A percentile compares a stretch with the other conserved stretches of the same genome.
Conservation (phyloP, 2,113 vertebrate species). For the Bubalus kerabau region DNA sequence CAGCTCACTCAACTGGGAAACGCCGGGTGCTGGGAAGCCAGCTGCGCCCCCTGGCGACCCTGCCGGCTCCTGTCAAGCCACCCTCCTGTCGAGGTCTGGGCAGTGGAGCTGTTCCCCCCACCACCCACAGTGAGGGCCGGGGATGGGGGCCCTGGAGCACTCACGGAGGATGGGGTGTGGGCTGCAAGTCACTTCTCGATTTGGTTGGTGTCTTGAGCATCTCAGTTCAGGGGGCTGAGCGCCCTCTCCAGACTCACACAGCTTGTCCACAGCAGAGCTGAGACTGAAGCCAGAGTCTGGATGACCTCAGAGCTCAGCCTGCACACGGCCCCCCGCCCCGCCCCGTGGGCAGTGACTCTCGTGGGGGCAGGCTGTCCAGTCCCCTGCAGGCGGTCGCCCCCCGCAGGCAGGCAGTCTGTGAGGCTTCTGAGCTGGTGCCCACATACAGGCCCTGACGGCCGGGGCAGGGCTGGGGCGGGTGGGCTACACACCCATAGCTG, state of each 20-base stretch:
- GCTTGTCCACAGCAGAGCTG: accelerated
- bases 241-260: background rate
- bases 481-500: accelerated
- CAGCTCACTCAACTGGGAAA: accelerated
- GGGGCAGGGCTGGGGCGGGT: accelerated
- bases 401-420: accelerated
- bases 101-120: accelerated
- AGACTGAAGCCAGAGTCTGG: background rate
- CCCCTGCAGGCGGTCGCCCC: background rate
- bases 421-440: background rate
- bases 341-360: background rate
- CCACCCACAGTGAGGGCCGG: accelerated
- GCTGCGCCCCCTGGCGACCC: accelerated
- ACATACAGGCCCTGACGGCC: accelerated
- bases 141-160: background rate
- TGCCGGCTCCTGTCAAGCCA: accelerated
- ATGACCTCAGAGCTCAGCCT: background rate
- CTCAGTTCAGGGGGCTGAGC: background rate
- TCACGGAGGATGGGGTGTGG: accelerated
- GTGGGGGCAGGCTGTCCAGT: accelerated
- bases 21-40: accelerated
- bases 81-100: accelerated
- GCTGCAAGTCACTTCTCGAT: background rate
- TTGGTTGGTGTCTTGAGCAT: background rate
- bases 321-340: accelerated